Evolutionary conservation across 1,140 invertebrate species (phyloP).

Genomic region (Drosophila mauritiana): DNA sequence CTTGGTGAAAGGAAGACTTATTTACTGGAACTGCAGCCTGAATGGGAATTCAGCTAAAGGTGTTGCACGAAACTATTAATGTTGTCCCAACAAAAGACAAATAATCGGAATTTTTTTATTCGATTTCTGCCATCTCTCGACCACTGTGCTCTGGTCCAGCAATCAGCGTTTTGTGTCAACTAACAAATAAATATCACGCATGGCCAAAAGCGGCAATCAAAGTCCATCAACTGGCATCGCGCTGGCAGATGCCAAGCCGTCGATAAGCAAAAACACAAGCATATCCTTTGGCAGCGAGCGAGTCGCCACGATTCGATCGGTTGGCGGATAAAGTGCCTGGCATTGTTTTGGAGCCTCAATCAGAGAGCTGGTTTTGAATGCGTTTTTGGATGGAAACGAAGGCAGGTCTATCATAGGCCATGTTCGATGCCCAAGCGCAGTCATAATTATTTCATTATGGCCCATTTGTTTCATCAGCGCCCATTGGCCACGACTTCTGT

Average conservation of each 20-base stretch:
- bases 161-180: conserved; percentile 77
- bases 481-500: conserved; percentile 70
- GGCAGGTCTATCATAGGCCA: conserved; percentile 40
- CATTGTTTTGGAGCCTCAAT: conserved; percentile 68
- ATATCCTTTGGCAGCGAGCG: conserved; percentile 47
- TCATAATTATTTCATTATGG: conserved; percentile 84
- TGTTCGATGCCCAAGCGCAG: conserved; percentile 60
- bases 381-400: conserved; percentile 53
- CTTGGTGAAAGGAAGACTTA: conserved; percentile 32
- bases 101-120: background rate
- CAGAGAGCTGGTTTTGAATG: conserved; percentile 70
- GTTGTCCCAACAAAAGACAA: background rate
- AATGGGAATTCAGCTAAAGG: conserved; percentile 3
- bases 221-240: conserved; percentile 68
- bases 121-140: too few species aligned
- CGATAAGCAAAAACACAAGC: conserved; percentile 45
- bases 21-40: conserved; percentile 17
- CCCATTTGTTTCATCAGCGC: conserved; percentile 78
- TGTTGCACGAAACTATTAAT: background rate
- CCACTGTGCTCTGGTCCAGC: conserved; percentile 31
- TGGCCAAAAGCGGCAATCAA: conserved; percentile 81
- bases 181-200: conserved; percentile 84
- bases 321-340: conserved; percentile 59
- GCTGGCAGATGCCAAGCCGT: conserved; percentile 67
- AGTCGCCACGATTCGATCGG: conserved; percentile 57